phyloP scores from a whole-genome alignment of 35 echinoderm and acorn worm species.

The Ptychodera flava region DNA sequence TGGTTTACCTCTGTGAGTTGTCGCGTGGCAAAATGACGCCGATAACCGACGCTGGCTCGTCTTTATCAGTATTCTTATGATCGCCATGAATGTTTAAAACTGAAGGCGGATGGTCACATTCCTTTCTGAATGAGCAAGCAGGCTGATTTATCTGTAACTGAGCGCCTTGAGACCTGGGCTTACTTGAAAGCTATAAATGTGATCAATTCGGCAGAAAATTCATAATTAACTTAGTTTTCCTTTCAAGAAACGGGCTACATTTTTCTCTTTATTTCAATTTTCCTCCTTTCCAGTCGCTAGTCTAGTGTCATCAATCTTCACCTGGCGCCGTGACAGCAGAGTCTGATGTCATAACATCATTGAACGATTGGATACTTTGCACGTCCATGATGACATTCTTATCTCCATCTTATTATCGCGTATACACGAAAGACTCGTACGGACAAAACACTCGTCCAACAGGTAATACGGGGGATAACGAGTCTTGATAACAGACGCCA shows the following conservation, averaged over 20 bases:
- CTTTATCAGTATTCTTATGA: background rate
- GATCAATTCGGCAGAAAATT: background rate
- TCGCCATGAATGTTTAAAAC: background rate
- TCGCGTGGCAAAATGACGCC: background rate
- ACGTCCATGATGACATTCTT: background rate
- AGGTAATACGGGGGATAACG: too few relatives aligned
- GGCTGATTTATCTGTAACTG: background rate
- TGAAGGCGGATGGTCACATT: background rate
- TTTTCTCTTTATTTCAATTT: conserved; percentile 2
- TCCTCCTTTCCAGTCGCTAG: background rate
- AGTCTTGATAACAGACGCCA: too few relatives aligned
- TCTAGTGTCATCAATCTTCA: background rate
- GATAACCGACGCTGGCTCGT: background rate
- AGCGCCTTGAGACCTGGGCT: background rate
- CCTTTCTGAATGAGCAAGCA: background rate
- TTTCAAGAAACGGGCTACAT: background rate
- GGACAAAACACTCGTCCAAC: too few relatives aligned
- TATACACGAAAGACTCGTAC: background rate
- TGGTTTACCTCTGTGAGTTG: background rate
- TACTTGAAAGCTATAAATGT: background rate
- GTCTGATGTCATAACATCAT: too few relatives aligned
- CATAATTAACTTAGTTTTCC: background rate
- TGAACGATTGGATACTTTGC: too few relatives aligned
- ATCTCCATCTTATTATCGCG: background rate
- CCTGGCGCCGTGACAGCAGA: too few relatives aligned